phyloP scores from a whole-genome alignment of 2,113 vertebrate genomes.

The Menura novaehollandiae region DNA sequence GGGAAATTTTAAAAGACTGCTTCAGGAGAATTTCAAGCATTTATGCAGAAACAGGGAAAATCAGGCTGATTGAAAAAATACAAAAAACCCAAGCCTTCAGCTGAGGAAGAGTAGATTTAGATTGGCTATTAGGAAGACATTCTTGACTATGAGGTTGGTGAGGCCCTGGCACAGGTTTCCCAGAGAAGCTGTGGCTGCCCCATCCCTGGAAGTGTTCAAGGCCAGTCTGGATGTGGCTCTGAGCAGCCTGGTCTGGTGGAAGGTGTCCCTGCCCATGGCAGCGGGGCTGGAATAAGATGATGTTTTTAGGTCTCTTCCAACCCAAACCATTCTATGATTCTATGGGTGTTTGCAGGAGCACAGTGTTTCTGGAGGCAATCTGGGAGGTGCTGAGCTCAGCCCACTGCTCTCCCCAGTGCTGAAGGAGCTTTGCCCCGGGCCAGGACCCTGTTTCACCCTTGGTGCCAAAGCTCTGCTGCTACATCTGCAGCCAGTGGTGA shows the following conservation, averaged over 20 bases:
- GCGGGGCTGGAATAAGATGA: neutral
- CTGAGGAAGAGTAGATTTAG: neutral
- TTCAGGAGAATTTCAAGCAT: neutral
- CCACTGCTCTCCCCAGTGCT: rapidly evolving
- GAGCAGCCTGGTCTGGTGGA: neutral
- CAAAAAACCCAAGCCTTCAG: neutral
- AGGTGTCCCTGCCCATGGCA: neutral
- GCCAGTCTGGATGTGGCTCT: neutral
- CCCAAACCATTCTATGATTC: neutral
- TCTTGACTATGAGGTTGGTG: neutral
- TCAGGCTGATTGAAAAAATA: neutral
- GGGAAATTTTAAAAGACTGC: neutral
- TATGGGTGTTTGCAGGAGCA: neutral
- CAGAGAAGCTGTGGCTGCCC: neutral
- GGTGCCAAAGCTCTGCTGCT: neutral
- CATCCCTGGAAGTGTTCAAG: neutral
- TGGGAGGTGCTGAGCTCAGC: neutral
- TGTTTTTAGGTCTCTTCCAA: neutral
- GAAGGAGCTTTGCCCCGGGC: neutral
- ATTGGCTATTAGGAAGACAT: neutral
- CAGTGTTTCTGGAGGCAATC: rapidly evolving
- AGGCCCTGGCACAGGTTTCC: neutral
- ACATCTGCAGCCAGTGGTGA: neutral
- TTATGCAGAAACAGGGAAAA: neutral
- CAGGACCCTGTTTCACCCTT: neutral